Base-by-base conservation (phyloP, 2,888 invertebrate genomes). In the Eupeodes luniger region DNA sequence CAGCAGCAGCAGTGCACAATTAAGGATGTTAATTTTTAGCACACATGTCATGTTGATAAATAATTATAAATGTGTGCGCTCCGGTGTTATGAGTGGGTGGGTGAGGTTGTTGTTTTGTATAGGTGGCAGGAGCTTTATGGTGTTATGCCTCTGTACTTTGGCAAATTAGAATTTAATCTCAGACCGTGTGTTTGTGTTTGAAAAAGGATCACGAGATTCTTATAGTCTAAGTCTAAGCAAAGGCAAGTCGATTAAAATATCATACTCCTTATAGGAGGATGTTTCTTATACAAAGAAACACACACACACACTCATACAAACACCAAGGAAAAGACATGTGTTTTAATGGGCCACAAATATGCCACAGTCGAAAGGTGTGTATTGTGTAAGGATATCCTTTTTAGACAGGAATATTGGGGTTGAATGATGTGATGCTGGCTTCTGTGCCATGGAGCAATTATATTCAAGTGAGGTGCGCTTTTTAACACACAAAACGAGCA, bases 1-100 rank as follows among this genome's bases (percentile, higher is more conserved):
- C 14, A 44, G 11, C 78, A 44, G 11, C 72, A 64, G 79, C 74
- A 81, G 75, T 79, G 74, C 72, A 81, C 88, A 84, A 81, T 88
- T 81, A 88, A 88, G 88, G 81, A 81, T 81, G 88, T 88, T 88
- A 88, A 88, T 88, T 88, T 85, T 88, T 85, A 88, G 88, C 84
- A 85, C 85, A 85, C 85, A 88, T 85, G 88, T 85, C 88, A 85
- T 85, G 88, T 88, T 88, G 81, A 88, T 88, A 88, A 88, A 88
- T 88, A 88, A 88, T 88, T 85, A 88, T 88, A 70, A 80, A 79
- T 76, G 79, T 67, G 40, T 62, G 62, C 69, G 49, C 49, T 70
- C 14, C 14, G 19, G 47, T 53, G 36, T 5, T 70, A 7, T 9
- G 9, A 40, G 61, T 59, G 44, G 44, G 7, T 47, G 14, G 7